Evolutionary conservation across 1,140 invertebrate species (phyloP), one percentile per base, ranked within the genome.

Genomic region (Maniola jurtina): DNA sequence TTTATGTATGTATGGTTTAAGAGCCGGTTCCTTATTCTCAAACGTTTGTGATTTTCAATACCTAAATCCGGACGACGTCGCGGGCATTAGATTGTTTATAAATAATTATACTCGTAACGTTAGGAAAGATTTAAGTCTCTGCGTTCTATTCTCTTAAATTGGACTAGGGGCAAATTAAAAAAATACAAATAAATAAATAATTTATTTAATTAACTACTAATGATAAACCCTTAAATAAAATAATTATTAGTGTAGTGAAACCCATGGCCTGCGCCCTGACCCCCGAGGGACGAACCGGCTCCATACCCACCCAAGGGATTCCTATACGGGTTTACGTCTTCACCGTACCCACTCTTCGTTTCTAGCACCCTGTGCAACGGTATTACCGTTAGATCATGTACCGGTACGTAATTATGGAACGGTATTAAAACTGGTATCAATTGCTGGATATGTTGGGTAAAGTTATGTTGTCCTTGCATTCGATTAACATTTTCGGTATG

Each of bases 191-290:
- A 60, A 65, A 59, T 42, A 59, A 65, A 65, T 65, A 54, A 52
- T 59, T 59, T 65, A 59, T 54, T 59, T 16, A 13, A 10, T 52
- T 34, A 8, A 52, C 34, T 59, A 16, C 5, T 52, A 48, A 36
- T 55, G 35, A 0, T 38, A 11, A n/a, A 11, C 50, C 38, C 61
- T 66, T 79, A 82, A 58, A 82, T 82, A 59, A 82, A 86, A 36
- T 52, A 52, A n/a, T n/a, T n/a, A n/a, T n/a, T n/a, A n/a, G 80
- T 70, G 58, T 87, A 86, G 65, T 80, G 74, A 60, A 81, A 88
- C 0, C 87, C 87, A 48, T 89, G 87, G 0, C 87, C 87, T 7
- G 87, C 81, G 0, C 87, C 87, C 16, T 87, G 84, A 0, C 87
- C 87, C 0, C 85, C 87, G 42, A 82, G 87, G 6, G 73, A 75